Base-by-base conservation (phyloP, 37 sponge, comb jelly and placozoan genomes). In the Axinella damicornis region DNA sequence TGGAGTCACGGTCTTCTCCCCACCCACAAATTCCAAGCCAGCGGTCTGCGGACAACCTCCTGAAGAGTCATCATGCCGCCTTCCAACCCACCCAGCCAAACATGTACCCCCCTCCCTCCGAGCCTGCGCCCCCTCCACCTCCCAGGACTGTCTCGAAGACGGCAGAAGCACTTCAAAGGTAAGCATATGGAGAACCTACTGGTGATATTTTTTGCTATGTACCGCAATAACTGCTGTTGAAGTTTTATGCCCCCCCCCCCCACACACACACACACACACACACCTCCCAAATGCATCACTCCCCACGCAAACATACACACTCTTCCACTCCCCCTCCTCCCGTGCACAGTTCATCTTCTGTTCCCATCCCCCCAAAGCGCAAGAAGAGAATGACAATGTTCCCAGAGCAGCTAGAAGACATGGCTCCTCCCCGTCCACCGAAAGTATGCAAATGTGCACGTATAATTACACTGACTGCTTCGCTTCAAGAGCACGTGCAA, bases 121-220 rank as follows among this genome's bases (percentile, higher is more conserved):
- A 73, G 56, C 69, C 82, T 27, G 86, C 86, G 1, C 88, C 88
- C 27, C 82, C 88, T 70, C 88, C 88, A 66, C 88, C 88, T 18
- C 82, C 80, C 12, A 57, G 88, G 28, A 80, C 81, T 5, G 75
- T 81, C 9, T 88, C 88, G 0, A 71, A 81, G 75, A 81, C 39
- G 33, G 82, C 82, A 12, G 82, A 81, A 16, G 65, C 88, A 24
- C 63, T 88, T 20, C 57, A 35, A 70, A 35, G 24, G 76, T 74
- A 19, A 57, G 77, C 33, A 5, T 15, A 4, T 9, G 9, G n/a
- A n/a, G n/a, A n/a, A n/a, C n/a, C n/a, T n/a, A n/a, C n/a, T n/a
- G n/a, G n/a, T n/a, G n/a, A n/a, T n/a, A n/a, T n/a, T n/a, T n/a
- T n/a, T n/a, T n/a, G n/a, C n/a, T n/a, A n/a, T n/a, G n/a, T n/a